Evolutionary conservation across 2,888 invertebrate genomes (phyloP), one percentile per base, ranked within the genome.

Genomic region (Hyppa rectilinea): DNA sequence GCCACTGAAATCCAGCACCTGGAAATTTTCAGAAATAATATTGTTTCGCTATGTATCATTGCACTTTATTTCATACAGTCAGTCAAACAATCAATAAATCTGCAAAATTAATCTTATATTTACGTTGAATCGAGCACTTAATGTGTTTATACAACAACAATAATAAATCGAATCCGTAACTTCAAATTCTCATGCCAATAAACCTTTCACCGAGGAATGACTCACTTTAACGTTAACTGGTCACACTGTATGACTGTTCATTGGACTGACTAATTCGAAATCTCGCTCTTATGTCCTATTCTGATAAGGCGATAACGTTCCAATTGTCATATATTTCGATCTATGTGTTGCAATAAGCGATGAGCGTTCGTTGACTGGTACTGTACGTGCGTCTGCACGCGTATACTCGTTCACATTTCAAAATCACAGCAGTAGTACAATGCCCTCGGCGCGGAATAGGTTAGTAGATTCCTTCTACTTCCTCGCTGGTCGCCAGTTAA

Each of bases 391-490:
- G 81, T 73, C 66, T 69, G 78, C 85, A 85, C 88, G 80, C 87
- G 87, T 88, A 81, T 80, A 58, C 61, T 81, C 68, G 77, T 77
- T 67, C 74, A 62, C 60, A 82, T 90, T 89, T 90, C 88, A 85
- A 88, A 90, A 90, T 81, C 84, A 59, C 78, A 79, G 89, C 87
- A 86, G 62, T 67, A 81, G 90, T 89, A 86, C 91, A 89, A 87
- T 79, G 90, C 90, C 91, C 91, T 91, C 92, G 90, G 73, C 64
- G 71, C 83, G 80, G 84, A 88, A 87, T 88, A 82, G 83, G 87
- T 86, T 85, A 86, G 80, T 86, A 82, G 85, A 87, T 74, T 86
- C 81, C 84, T 75, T 72, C 76, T 74, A 87, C 85, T 90, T 90
- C 87, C 88, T 85, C 75, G 55, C 78, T 76, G 61, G 72, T 84